Evolutionary conservation across 2,797 vertebrate species (phyloP).

Genomic region (Rhyacichthys aspro): DNA sequence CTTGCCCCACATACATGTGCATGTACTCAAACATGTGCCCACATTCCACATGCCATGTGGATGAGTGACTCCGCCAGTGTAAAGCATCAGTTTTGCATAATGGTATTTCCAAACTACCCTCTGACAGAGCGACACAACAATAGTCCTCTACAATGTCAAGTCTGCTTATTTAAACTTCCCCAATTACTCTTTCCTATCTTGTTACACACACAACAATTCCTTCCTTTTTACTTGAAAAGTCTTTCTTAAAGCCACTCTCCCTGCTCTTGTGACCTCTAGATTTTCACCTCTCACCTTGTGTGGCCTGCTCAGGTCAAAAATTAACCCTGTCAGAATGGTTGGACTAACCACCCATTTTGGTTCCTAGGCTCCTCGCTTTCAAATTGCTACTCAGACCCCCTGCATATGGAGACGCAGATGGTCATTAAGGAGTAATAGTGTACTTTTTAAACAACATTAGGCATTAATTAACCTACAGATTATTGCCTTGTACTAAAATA

Average conservation of each 20-base stretch:
- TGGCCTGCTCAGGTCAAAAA: constrained; percentile 44
- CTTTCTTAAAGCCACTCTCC: constrained; percentile 23
- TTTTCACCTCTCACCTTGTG: constrained; percentile 58
- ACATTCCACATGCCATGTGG: constrained; percentile 30
- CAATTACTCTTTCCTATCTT: not conserved
- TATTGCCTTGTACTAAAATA: not conserved
- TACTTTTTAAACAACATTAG: constrained; percentile 3
- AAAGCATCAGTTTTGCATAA: constrained; percentile 39
- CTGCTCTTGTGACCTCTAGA: constrained; percentile 44
- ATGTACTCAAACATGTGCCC: constrained; percentile 24
- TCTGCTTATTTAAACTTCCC: constrained; percentile 3
- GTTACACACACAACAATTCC: constrained; percentile 33
- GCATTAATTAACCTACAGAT: constrained; percentile 16
- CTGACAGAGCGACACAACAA: constrained; percentile 36
- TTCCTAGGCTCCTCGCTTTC: constrained; percentile 8
- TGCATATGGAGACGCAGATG: constrained; percentile 6
- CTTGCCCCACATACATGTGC: constrained; percentile 26
- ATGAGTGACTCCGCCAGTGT: constrained; percentile 30
- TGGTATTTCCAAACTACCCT: constrained; percentile 37
- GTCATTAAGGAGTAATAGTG: not conserved
- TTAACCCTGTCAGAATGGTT: constrained; percentile 21
- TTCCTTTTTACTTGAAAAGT: constrained; percentile 26
- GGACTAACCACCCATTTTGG: constrained; percentile 11
- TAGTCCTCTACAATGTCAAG: constrained; percentile 24
- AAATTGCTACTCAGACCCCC: constrained; percentile 8